phyloP scores from a whole-genome alignment of 2,888 invertebrate species.

The Malachius bipustulatus region DNA sequence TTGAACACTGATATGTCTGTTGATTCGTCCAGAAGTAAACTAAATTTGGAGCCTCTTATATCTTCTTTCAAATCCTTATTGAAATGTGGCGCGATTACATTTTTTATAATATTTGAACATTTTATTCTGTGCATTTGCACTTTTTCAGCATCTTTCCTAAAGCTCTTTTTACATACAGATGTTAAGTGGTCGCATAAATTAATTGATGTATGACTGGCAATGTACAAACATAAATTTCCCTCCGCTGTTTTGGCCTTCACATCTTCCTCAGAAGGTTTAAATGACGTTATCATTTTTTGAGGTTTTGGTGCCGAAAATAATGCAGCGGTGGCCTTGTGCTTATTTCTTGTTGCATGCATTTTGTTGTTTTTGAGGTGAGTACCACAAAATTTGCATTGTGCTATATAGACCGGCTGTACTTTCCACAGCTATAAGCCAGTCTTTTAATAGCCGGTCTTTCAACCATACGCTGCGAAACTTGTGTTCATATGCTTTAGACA shows the following conservation, averaged over 20 bases:
- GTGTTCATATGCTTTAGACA: too few relatives aligned
- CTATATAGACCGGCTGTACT: constrained; percentile 9
- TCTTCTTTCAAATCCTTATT: constrained; percentile 15
- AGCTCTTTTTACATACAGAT: constrained; percentile 12
- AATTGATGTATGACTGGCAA: constrained; percentile 12
- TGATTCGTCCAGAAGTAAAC: constrained; percentile 23
- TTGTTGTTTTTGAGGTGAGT: constrained; percentile 6
- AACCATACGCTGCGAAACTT: constrained; percentile 13
- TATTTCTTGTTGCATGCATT: constrained; percentile 9
- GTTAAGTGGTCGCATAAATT: constrained; percentile 11
- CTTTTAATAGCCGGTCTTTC: constrained; percentile 13
- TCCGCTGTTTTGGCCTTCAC: constrained; percentile 9
- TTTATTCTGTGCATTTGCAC: constrained; percentile 20
- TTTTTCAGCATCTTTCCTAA: constrained; percentile 14
- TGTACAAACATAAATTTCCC: constrained; percentile 11
- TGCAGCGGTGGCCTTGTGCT: constrained; percentile 8
- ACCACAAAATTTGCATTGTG: constrained; percentile 12
- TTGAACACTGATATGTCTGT: constrained; percentile 20
- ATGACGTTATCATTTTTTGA: constrained; percentile 9
- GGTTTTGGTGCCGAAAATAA: constrained; percentile 6
- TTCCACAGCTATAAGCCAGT: constrained; percentile 9
- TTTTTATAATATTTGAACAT: constrained; percentile 19
- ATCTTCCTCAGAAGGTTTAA: constrained; percentile 5
- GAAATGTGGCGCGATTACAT: constrained; percentile 17
- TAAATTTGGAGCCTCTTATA: constrained; percentile 19